Base-by-base conservation (phyloP, 2,888 invertebrate genomes). In the Gymnocheta viridis region DNA sequence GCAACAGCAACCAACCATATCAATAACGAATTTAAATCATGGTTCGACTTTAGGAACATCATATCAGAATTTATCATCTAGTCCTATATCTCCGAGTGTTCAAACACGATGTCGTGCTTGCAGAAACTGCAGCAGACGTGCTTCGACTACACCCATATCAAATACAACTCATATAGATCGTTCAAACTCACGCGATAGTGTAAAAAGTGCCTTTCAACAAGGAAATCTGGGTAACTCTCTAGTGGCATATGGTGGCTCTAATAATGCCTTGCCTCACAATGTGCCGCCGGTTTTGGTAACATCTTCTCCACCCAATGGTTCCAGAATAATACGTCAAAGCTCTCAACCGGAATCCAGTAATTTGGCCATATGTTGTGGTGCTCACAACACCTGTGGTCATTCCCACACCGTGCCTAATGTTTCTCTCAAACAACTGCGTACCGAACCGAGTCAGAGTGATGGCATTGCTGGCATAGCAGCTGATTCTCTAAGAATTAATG, bases 391-490 rank as follows among this genome's bases (percentile, higher is more conserved):
- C 19, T 95, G 95, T 90, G 94, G 94, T 88, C 93, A 94, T 87
- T 95, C 94, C 88, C 92, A 92, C 54, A 94, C 95, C 81, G 95
- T 95, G 88, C 96, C 96, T 86, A 97, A 96, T 93, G 96, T 96
- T 90, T 97, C 97, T 49, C 93, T 97, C 90, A 95, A 97, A 89
- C 97, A 97, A 91, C 93, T 97, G 77, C 94, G 96, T 87, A 93
- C 93, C 93, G 95, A 95, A 58, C 94, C 95, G 85, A 97, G 97
- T 91, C 81, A 82, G 38, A 64, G 69, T 38, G 81, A 82, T 47
- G 96, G 97, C 86, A 96, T 98, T 86, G 98, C 98, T 62, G 97
- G 97, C 91, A 98, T 99, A 89, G 98, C 98, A 24, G 98, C 98
- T 67, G 98, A 98, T 93, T 98, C 98, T 80, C 94, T 98, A 88